A percentile compares a stretch with the other conserved stretches of the same genome.
These are phyloP conservation scores for Drosophila nigrodunni DNA, from an alignment of 1,140 invertebrate species.

Conservation along the genomic window DNA sequence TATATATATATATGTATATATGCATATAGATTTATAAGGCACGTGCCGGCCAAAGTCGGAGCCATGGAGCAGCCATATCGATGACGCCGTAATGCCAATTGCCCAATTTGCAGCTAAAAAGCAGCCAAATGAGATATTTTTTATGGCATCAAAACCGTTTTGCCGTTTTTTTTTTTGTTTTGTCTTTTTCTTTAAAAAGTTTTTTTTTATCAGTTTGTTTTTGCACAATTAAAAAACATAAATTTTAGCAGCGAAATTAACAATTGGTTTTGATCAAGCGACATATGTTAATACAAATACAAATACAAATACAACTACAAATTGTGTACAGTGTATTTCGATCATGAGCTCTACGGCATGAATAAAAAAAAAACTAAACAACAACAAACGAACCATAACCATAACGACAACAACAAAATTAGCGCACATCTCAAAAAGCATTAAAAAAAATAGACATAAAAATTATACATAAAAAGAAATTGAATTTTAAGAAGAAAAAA, in stretches of 20 bases:
- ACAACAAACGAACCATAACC: constrained; percentile 26
- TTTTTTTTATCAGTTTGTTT: background rate
- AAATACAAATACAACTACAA: constrained; percentile 19
- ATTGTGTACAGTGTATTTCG: constrained; percentile 10
- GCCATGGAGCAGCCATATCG: constrained; percentile 27
- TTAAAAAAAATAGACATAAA: constrained; percentile 9
- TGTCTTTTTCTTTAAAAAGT: background rate
- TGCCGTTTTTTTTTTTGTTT: background rate
- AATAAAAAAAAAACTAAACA: constrained; percentile 27
- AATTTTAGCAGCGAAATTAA: constrained; percentile 33
- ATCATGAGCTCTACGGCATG: constrained; percentile 25
- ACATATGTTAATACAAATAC: constrained; percentile 18
- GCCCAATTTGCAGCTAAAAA: constrained; percentile 40
- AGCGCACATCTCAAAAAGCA: constrained; percentile 18
- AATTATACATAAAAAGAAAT: background rate
- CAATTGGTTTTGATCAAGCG: constrained; percentile 35
- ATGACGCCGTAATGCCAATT: constrained; percentile 34
- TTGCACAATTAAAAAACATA: constrained; percentile 41
- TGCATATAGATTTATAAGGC: constrained; percentile 1
- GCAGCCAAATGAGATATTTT: constrained; percentile 44
- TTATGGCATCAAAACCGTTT: constrained; percentile 43
- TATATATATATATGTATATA: background rate
- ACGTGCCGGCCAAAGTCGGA: constrained; percentile 9
- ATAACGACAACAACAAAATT: constrained; percentile 29
- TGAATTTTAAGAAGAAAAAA: constrained; percentile 2